Conservation (phyloP, 2,888 invertebrate genomes). For the Abrostola triplasia region DNA sequence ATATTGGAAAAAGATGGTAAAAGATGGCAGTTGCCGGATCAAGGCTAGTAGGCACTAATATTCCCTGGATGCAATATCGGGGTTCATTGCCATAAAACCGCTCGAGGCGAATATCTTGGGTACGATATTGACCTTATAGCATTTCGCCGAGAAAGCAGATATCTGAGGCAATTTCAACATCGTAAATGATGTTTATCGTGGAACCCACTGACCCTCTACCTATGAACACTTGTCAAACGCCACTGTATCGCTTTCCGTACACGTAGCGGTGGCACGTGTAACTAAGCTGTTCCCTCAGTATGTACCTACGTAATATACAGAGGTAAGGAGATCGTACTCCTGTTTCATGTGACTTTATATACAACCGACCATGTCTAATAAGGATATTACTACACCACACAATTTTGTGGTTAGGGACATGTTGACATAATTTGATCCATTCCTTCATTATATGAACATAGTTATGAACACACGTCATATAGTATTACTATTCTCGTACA, state of each 20-base stretch:
- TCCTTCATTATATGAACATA: too few species aligned
- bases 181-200: slow-evolving; percentile 78
- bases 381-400: slow-evolving; percentile 3
- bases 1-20: slow-evolving; percentile 83
- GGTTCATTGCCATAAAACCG: slow-evolving; percentile 81
- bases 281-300: slow-evolving; percentile 43
- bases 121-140: slow-evolving; percentile 77
- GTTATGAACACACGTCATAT: too few species aligned
- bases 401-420: neutral
- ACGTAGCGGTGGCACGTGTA: slow-evolving; percentile 50
- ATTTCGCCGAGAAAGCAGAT: slow-evolving; percentile 74
- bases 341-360: slow-evolving; percentile 2
- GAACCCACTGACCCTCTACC: slow-evolving; percentile 66
- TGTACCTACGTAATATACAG: slow-evolving; percentile 27
- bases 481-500: too few species aligned
- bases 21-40: slow-evolving; percentile 79
- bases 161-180: slow-evolving; percentile 75
- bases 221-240: slow-evolving; percentile 61
- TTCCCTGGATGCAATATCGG: slow-evolving; percentile 79
- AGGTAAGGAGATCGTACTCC: slow-evolving; percentile 6
- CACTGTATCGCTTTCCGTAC: slow-evolving; percentile 49
- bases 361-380: slow-evolving; percentile 1
- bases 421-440: neutral
- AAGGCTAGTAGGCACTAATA: slow-evolving; percentile 79
- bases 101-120: slow-evolving; percentile 75